phyloP scores from a whole-genome alignment of 2,888 invertebrate genomes.

The Diaperis boleti region DNA sequence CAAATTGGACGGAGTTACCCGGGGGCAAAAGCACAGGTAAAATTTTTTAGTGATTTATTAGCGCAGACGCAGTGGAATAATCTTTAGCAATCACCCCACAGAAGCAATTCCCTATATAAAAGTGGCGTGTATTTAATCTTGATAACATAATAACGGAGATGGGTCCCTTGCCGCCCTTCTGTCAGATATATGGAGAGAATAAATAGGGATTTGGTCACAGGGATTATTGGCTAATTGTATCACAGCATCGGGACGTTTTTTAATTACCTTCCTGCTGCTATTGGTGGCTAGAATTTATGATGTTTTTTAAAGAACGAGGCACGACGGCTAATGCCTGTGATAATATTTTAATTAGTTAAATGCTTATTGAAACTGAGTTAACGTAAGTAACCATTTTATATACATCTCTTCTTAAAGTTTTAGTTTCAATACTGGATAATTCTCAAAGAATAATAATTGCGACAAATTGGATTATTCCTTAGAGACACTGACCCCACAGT shows the following conservation, averaged over 20 bases:
- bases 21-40: slow-evolving; percentile 27
- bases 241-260: slow-evolving; percentile 57
- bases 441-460: no score
- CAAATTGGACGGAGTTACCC: slow-evolving; percentile 22
- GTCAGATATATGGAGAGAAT: slow-evolving; percentile 62
- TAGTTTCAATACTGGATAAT: no score
- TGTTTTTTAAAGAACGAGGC: slow-evolving; percentile 12
- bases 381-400: no score
- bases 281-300: slow-evolving; percentile 33
- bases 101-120: slow-evolving; percentile 50
- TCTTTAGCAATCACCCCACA: slow-evolving; percentile 36
- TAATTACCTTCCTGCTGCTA: slow-evolving; percentile 46
- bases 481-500: no score
- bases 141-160: slow-evolving; percentile 62
- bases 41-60: slow-evolving; percentile 36
- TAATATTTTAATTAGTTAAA: no score
- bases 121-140: slow-evolving; percentile 59
- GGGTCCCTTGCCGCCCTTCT: slow-evolving; percentile 61
- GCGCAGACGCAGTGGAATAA: slow-evolving; percentile 26
- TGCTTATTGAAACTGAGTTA: no score
- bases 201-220: slow-evolving; percentile 60
- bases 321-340: no score
- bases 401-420: no score
- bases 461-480: no score
- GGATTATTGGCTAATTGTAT: slow-evolving; percentile 64